A percentile compares a stretch with the other conserved stretches of the same genome.
These are phyloP conservation scores for Myanophis thanlyinensis DNA, from an alignment of 2,113 vertebrate species.

Conservation along the genomic window DNA sequence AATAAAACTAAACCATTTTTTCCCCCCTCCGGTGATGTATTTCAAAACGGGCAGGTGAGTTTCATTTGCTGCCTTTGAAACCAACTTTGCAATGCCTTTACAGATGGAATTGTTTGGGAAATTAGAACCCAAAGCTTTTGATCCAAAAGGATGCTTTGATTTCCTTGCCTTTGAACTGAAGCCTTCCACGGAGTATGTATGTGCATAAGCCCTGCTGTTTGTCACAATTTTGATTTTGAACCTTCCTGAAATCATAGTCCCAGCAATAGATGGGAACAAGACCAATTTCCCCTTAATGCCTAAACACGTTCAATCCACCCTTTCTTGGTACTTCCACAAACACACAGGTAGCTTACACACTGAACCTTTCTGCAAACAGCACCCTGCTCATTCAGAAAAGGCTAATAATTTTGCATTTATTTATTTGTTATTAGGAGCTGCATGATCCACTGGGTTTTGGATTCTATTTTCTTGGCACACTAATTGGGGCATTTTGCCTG, in stretches of 20 bases:
- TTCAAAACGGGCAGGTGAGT: background rate
- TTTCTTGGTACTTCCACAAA: background rate
- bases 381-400: background rate
- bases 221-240: background rate
- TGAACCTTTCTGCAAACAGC: background rate
- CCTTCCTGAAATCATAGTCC: background rate
- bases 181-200: background rate
- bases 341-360: no score
- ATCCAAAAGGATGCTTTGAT: background rate
- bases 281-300: background rate
- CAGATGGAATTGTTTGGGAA: background rate
- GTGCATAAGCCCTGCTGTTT: background rate
- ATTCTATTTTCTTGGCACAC: background rate
- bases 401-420: no score
- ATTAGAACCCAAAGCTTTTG: background rate
- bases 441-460: background rate
- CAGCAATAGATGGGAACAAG: background rate
- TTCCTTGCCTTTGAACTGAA: background rate
- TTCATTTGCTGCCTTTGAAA: background rate
- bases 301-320: no score
- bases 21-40: background rate
- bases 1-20: background rate
- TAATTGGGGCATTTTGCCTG: background rate
- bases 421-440: background rate
- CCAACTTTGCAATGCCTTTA: background rate